A percentile compares a stretch with the other conserved stretches of the same genome.
Evolutionary conservation across 2,797 vertebrate genomes (phyloP).

Genomic region (Bovichtus variegatus): DNA sequence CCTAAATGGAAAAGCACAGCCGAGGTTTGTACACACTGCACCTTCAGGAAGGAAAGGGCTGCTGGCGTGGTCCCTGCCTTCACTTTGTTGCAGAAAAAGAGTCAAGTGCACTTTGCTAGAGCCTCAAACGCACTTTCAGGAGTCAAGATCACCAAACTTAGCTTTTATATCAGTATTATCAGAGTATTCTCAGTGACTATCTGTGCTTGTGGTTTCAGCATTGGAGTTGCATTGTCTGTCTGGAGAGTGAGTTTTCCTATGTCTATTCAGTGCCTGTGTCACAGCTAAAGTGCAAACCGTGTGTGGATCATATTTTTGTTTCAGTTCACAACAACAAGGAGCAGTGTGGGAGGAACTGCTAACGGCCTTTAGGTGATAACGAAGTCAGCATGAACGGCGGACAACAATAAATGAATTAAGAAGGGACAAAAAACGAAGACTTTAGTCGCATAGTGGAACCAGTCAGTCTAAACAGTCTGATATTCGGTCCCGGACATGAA

Average conservation of each 20-base stretch:
- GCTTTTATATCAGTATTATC: conserved; percentile 21
- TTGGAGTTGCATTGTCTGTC: conserved; percentile 55
- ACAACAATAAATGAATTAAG: conserved; percentile 32
- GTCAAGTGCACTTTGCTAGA: conserved; percentile 79
- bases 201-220: conserved; percentile 68
- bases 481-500: conserved; percentile 42
- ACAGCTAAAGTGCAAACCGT: conserved; percentile 74
- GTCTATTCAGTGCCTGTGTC: conserved; percentile 76
- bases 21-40: conserved; percentile 37
- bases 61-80: conserved; percentile 77
- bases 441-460: conserved; percentile 60
- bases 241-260: conserved; percentile 48
- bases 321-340: conserved; percentile 59
- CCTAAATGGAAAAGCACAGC: conserved; percentile 61
- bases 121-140: conserved; percentile 54
- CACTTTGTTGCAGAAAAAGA: conserved; percentile 63
- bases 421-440: conserved; percentile 46
- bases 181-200: conserved; percentile 23
- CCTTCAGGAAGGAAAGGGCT: conserved; percentile 65
- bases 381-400: conserved; percentile 53
- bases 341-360: conserved; percentile 57
- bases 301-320: conserved; percentile 48
- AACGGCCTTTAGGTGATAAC: conserved; percentile 59
- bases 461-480: conserved; percentile 55
- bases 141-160: conserved; percentile 17